These are phyloP conservation scores for Anolis sagrei DNA, from an alignment of 2,113 vertebrate genomes.

Conservation along the genomic window DNA sequence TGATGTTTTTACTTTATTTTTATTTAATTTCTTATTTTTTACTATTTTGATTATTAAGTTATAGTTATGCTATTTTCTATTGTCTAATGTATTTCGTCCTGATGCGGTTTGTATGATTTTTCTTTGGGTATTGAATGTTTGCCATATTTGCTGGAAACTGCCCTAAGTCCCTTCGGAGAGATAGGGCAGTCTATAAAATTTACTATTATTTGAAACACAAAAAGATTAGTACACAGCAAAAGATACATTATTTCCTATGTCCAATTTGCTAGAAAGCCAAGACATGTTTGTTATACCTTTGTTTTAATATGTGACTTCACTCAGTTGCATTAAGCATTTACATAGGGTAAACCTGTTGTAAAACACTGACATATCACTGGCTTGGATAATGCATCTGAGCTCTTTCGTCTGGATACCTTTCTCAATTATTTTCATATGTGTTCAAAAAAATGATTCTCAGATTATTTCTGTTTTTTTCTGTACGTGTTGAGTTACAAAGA, in stretches of 20 bases:
- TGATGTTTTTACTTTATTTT: too few species aligned
- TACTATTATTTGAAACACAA: too few species aligned
- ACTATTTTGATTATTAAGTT: too few species aligned
- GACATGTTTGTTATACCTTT: background rate
- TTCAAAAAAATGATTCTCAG: background rate
- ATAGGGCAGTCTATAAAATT: too few species aligned
- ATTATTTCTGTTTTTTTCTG: conserved; percentile 7
- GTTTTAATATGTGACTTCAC: background rate
- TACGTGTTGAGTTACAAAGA: background rate
- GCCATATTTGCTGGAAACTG: too few species aligned
- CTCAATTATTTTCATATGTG: background rate
- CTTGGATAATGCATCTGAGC: background rate
- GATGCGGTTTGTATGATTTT: too few species aligned
- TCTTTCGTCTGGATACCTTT: background rate
- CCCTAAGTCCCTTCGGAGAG: too few species aligned
- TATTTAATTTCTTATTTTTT: too few species aligned
- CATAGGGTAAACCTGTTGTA: background rate
- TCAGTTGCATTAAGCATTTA: background rate
- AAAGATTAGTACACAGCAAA: too few species aligned
- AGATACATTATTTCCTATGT: background rate
- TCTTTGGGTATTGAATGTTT: too few species aligned
- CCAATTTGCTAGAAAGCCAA: background rate
- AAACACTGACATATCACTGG: background rate
- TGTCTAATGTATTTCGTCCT: too few species aligned
- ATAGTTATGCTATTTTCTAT: too few species aligned